Evolutionary conservation across 2,888 invertebrate species (phyloP), one percentile per base, ranked within the genome.

Genomic region (Synergus gifuensis): DNA sequence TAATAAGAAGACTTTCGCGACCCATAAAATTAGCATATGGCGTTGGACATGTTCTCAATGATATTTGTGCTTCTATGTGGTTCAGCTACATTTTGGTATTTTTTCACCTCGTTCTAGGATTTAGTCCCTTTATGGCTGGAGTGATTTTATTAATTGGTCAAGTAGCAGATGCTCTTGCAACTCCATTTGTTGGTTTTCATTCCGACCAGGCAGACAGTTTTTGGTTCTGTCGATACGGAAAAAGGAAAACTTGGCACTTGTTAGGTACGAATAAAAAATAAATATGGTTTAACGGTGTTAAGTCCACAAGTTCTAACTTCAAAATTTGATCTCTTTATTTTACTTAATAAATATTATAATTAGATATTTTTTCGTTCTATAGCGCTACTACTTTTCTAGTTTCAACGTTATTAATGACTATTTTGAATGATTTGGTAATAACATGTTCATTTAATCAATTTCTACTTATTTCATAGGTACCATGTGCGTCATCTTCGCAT

Each of bases 41-140:
- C 62, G 94, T 97, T 76, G 98, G 98, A 0, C 98, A 98, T 92
- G 95, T 98, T 76, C 94, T 97, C 86, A 98, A 98, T 92, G 98
- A 98, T 93, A 94, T 98, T 63, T 97, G 97, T 92, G 97, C 98
- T 22, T 96, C 97, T 81, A 96, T 98, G 94, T 98, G 98, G 98
- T 98, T 98, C 92, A 97, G 97, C 1, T 98, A 98, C 92, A 94
- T 97, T 69, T 93, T 98, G 86, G 95, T 98, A 77, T 98, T 95
- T 92, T 96, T 97, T 86, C 94, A 95, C 83, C 92, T 94, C 86
- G 95, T 95, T 5, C 90, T 94, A 28, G 91, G 91, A 36, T 93
- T 94, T 82, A 89, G 91, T 81, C 90, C 93, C 78, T 85, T 88
- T 11, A 87, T 93, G 80, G 92, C 94, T 1, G 95, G 94, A 42